These are phyloP conservation scores for Meloe dianella DNA, from an alignment of 2,888 invertebrate genomes.

Conservation along the genomic window DNA sequence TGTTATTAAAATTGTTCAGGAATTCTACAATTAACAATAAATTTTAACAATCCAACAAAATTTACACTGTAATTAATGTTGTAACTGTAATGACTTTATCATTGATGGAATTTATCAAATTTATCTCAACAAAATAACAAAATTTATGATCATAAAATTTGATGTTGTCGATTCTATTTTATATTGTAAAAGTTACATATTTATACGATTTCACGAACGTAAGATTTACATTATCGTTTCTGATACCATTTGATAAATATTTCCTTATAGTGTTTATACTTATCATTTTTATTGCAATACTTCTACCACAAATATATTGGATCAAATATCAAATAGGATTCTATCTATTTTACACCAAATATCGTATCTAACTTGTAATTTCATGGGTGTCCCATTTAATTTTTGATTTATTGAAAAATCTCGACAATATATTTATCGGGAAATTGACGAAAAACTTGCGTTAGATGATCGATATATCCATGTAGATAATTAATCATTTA, in stretches of 20 bases:
- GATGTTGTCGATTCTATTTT: not conserved
- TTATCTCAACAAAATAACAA: too few species aligned
- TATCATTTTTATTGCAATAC: not conserved
- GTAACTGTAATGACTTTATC: not conserved
- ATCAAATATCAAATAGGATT: not conserved
- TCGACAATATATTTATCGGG: not conserved
- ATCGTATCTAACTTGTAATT: not conserved
- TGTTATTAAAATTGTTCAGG: conserved; percentile 19
- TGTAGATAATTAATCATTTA: conserved; percentile 1
- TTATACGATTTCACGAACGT: not conserved
- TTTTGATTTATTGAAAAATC: not conserved
- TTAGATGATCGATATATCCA: not conserved
- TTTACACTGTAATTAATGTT: not conserved
- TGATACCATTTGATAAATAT: not conserved
- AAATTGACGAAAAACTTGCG: not conserved
- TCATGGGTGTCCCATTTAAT: not conserved
- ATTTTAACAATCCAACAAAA: not conserved
- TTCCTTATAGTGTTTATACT: not conserved
- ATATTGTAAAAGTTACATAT: not conserved
- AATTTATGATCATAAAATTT: not conserved
- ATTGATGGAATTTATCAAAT: not conserved
- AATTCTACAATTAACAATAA: conserved; percentile 11
- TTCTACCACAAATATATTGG: not conserved
- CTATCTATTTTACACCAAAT: not conserved
- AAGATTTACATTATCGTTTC: not conserved